Evolutionary conservation across 2,113 vertebrate species (phyloP).

Genomic region (Eonycteris spelaea): DNA sequence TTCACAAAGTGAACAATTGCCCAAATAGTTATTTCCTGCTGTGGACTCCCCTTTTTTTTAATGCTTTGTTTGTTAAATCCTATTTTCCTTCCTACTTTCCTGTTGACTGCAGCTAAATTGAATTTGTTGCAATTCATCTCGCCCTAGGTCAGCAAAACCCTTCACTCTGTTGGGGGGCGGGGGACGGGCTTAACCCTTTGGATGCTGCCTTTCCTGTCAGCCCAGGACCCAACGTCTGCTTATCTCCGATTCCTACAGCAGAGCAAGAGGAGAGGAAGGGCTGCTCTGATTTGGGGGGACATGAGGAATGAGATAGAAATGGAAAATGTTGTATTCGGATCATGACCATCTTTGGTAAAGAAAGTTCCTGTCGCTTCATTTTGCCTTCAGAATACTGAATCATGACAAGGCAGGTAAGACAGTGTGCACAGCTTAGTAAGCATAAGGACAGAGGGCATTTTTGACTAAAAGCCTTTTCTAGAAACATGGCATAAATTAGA

Average conservation of each 20-base stretch:
- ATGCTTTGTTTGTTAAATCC: conserved; percentile 87
- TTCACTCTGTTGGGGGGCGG: conserved; percentile 37
- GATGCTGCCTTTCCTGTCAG: neutral
- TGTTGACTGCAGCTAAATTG: conserved; percentile 85
- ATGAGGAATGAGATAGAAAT: neutral
- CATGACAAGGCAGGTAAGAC: neutral
- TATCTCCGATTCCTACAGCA: neutral
- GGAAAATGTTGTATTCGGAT: neutral
- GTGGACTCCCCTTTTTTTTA: conserved; percentile 55
- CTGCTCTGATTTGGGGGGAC: neutral
- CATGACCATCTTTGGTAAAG: neutral
- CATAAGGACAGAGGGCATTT: neutral
- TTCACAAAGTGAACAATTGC: conserved; percentile 84
- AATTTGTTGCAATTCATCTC: conserved; percentile 76
- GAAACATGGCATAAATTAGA: neutral
- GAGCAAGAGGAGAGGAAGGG: conserved; percentile 58
- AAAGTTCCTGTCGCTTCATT: neutral
- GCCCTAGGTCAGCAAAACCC: conserved; percentile 82
- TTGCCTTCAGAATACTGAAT: neutral
- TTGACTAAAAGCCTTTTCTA: neutral
- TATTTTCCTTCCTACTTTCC: conserved; percentile 86
- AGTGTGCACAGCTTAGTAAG: neutral
- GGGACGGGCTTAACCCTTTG: conserved; percentile 75
- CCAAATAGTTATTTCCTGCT: conserved; percentile 86
- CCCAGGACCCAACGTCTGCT: neutral